Evolutionary conservation across 1,140 invertebrate genomes (phyloP).

Genomic region (Drosophila lini): DNA sequence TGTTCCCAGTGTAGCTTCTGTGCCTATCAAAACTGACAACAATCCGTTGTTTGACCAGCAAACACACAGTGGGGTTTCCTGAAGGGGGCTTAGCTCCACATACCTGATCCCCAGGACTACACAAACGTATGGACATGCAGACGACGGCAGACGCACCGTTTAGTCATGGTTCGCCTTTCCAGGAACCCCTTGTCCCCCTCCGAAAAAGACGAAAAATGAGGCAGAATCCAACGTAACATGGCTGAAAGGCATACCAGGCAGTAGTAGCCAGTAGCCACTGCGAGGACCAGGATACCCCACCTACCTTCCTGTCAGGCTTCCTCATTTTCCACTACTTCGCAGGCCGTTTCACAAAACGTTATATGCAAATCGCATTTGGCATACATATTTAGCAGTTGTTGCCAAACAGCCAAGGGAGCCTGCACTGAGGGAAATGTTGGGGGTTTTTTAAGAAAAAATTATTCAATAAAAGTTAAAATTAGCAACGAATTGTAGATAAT

Average conservation of each 20-base stretch:
- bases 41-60: conserved; percentile 44
- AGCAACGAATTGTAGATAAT: not conserved
- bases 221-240: conserved; percentile 42
- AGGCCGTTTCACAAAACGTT: conserved; percentile 61
- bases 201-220: conserved; percentile 40
- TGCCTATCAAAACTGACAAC: conserved; percentile 61
- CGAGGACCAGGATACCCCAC: not conserved
- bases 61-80: conserved; percentile 1
- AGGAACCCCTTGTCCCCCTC: not conserved
- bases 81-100: conserved; percentile 19
- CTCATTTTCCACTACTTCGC: conserved; percentile 35
- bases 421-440: conserved; percentile 7
- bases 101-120: conserved; percentile 54
- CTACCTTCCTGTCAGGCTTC: not conserved
- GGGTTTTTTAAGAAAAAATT: not conserved
- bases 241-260: conserved; percentile 68
- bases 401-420: conserved; percentile 36
- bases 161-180: conserved; percentile 26
- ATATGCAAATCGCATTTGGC: conserved; percentile 81
- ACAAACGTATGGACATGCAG: conserved; percentile 45
- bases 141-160: conserved; percentile 35
- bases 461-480: not conserved
- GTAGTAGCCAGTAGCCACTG: conserved; percentile 28
- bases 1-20: conserved; percentile 12
- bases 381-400: conserved; percentile 78